Evolutionary conservation across 2,113 vertebrate genomes (phyloP).

Genomic region (Muntiacus reevesi): DNA sequence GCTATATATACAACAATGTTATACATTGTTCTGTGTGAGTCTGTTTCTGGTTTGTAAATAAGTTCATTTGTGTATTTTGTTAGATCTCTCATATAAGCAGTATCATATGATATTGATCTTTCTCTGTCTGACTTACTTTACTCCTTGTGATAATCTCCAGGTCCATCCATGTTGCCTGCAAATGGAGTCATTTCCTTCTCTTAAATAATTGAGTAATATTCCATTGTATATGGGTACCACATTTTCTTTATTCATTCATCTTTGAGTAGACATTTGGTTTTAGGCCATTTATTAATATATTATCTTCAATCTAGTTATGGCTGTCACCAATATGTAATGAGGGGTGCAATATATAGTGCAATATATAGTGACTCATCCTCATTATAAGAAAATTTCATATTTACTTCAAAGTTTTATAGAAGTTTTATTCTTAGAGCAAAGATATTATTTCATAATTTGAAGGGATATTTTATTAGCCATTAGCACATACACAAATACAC

Average conservation of each 20-base stretch:
- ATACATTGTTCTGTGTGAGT: not conserved
- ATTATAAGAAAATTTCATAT: not conserved
- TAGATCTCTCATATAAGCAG: not conserved
- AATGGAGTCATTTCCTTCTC: not conserved
- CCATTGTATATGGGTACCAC: not conserved
- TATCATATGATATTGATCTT: not conserved
- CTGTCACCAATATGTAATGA: not conserved
- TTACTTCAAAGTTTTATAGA: not conserved
- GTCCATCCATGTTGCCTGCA: not conserved
- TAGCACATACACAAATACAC: not conserved
- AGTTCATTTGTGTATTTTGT: not conserved
- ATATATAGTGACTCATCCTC: not conserved
- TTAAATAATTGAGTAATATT: not conserved
- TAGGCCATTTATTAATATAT: not conserved
- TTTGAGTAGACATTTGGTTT: not conserved
- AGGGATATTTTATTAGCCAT: not conserved
- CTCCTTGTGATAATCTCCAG: not conserved
- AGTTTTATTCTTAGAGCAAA: not conserved
- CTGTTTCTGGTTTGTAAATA: not conserved
- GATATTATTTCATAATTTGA: not conserved
- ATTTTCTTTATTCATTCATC: not conserved
- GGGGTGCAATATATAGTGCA: not conserved
- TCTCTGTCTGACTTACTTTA: not conserved
- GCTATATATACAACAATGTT: no score
- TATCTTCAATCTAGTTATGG: not conserved